phyloP scores from a whole-genome alignment of 2,888 invertebrate species.

The Candidula unifasciata region DNA sequence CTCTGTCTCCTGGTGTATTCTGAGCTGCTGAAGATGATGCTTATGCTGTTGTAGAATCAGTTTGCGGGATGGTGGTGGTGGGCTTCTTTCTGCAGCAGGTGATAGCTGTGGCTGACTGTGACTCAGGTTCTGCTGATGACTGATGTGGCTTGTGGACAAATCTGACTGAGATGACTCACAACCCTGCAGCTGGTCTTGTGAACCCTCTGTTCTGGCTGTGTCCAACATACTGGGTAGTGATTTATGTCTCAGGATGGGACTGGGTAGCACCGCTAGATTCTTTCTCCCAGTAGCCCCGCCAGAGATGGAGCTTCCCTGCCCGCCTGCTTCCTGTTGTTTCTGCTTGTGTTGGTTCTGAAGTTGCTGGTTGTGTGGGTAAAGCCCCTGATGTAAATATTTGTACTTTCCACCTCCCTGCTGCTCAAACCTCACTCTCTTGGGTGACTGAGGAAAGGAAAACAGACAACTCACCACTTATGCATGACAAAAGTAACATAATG shows the following conservation, averaged over 20 bases:
- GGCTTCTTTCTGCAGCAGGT: neutral
- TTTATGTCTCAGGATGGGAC: constrained; percentile 41
- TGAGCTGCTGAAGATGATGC: neutral
- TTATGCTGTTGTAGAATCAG: neutral
- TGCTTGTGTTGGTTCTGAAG: constrained; percentile 24
- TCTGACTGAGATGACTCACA: neutral
- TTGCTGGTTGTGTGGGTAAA: constrained; percentile 24
- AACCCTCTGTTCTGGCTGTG: neutral
- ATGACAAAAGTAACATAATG: too few species aligned
- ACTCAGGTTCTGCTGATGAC: constrained; percentile 17
- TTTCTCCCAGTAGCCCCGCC: neutral
- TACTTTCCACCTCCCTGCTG: neutral
- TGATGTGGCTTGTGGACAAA: neutral
- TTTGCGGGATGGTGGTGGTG: constrained; percentile 14
- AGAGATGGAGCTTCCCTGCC: neutral
- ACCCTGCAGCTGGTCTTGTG: neutral
- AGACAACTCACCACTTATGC: neutral
- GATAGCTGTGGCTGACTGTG: constrained; percentile 20
- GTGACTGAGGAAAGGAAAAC: constrained; percentile 13
- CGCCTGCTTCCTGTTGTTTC: neutral
- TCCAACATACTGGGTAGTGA: constrained; percentile 36
- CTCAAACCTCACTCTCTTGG: constrained; percentile 37
- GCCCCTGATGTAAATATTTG: neutral
- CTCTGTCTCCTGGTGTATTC: neutral
- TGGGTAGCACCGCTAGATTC: neutral